A percentile compares a stretch with the other conserved stretches of the same genome.
phyloP scores from a whole-genome alignment of 23 tunicate species.

The Ascidia mentula region DNA sequence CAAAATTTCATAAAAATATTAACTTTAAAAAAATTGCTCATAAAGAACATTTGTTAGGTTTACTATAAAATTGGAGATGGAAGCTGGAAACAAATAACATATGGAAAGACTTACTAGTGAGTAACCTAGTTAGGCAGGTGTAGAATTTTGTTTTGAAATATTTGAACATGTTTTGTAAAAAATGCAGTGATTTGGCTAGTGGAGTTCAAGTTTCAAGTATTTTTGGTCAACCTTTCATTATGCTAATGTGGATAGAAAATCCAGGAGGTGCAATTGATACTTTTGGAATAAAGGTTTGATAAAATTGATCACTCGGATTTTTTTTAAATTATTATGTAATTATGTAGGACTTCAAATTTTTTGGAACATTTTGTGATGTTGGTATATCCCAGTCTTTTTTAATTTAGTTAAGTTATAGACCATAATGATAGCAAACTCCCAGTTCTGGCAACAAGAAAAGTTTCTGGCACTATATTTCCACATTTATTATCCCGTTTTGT shows the following conservation, averaged over 20 bases:
- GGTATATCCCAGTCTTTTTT: too few relatives aligned
- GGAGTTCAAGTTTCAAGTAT: slow-evolving; percentile 55
- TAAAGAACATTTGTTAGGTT: slow-evolving; percentile 39
- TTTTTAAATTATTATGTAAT: too few relatives aligned
- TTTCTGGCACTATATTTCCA: too few relatives aligned
- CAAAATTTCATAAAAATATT: too few relatives aligned
- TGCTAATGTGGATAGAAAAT: slow-evolving; percentile 73
- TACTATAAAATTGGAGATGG: slow-evolving; percentile 43
- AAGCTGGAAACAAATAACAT: slow-evolving; percentile 26
- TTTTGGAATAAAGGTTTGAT: slow-evolving; percentile 64
- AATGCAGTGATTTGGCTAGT: slow-evolving; percentile 41
- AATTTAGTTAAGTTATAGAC: too few relatives aligned
- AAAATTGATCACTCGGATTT: too few relatives aligned
- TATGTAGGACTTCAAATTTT: too few relatives aligned
- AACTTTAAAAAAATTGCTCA: too few relatives aligned
- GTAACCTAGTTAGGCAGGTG: background rate
- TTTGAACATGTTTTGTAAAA: background rate
- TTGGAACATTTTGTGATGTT: too few relatives aligned
- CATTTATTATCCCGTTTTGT: too few relatives aligned
- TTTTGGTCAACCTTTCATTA: slow-evolving; percentile 51
- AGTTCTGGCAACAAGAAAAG: too few relatives aligned
- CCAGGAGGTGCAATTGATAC: slow-evolving; percentile 17
- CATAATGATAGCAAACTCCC: too few relatives aligned
- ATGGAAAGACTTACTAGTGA: slow-evolving; percentile 45
- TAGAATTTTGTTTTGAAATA: background rate